These are phyloP conservation scores for Biston stratarius DNA, from an alignment of 2,888 invertebrate genomes.

Conservation along the genomic window DNA sequence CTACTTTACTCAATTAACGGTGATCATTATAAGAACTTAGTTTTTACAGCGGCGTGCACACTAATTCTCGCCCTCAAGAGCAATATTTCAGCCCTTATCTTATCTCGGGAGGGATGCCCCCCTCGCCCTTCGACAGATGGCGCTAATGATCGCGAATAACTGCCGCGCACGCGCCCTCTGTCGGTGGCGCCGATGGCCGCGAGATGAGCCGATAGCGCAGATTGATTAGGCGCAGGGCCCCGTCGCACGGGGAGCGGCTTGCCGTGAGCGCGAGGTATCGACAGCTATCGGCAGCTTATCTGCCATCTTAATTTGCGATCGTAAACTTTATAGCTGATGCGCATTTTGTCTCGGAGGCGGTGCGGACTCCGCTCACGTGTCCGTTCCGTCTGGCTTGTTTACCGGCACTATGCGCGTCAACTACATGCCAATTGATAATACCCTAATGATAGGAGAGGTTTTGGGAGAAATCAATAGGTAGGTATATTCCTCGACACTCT, in stretches of 20 bases:
- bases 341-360: not conserved
- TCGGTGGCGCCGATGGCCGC: conserved; percentile 48
- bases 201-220: conserved; percentile 45
- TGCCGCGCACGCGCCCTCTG: conserved; percentile 53
- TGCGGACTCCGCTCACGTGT: not conserved
- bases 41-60: conserved; percentile 5
- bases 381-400: not conserved
- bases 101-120: conserved; percentile 38
- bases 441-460: no score
- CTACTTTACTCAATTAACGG: conserved; percentile 10
- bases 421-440: no score
- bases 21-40: conserved; percentile 13
- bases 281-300: conserved; percentile 8
- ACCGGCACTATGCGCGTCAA: no score
- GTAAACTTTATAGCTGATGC: conserved; percentile 6
- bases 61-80: conserved; percentile 16
- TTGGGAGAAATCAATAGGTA: no score
- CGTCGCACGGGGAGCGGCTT: no score
- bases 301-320: conserved; percentile 12
- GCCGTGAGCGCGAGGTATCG: not conserved
- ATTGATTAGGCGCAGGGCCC: conserved; percentile 14
- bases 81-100: conserved; percentile 53
- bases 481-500: no score
- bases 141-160: conserved; percentile 23
- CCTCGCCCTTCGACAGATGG: conserved; percentile 20